Percentiles rank a stretch among this genome's conserved stretches.
These are phyloP conservation scores for Fragum fragum DNA, from an alignment of 2,888 invertebrate genomes.

Conservation along the genomic window DNA sequence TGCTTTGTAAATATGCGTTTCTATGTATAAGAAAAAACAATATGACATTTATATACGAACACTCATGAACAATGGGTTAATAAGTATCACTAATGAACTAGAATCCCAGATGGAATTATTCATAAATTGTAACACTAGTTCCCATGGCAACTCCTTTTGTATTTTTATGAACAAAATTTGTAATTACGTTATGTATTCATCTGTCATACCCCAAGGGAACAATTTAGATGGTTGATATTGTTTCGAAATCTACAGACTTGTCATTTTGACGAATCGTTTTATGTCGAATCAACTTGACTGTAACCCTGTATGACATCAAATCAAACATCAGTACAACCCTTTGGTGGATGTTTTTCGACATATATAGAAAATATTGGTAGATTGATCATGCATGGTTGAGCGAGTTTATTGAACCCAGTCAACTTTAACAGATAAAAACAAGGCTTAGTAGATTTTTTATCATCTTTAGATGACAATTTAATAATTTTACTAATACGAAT, in stretches of 20 bases:
- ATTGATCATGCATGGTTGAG: too few relatives aligned
- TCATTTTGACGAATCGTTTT: neutral
- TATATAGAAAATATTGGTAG: too few relatives aligned
- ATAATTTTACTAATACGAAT: too few relatives aligned
- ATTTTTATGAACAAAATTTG: neutral
- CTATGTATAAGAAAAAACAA: too few relatives aligned
- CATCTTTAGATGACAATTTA: too few relatives aligned
- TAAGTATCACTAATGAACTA: neutral
- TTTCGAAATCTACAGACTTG: neutral
- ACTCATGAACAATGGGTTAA: neutral
- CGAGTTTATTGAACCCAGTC: too few relatives aligned
- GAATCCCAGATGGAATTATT: neutral
- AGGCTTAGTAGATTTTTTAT: too few relatives aligned
- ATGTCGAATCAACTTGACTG: neutral
- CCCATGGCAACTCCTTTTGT: neutral
- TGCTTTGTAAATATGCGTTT: too few relatives aligned
- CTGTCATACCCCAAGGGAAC: neutral
- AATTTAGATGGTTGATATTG: neutral
- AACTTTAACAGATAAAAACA: too few relatives aligned
- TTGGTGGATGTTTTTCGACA: too few relatives aligned
- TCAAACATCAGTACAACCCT: too few relatives aligned
- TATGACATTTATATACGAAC: too few relatives aligned
- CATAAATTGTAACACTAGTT: neutral
- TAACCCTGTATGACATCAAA: neutral
- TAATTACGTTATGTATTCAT: slow-evolving; percentile 2